A percentile compares a stretch with the other conserved stretches of the same genome.
phyloP scores from a whole-genome alignment of 2,113 vertebrate genomes.

The Oryzias curvinotus region DNA sequence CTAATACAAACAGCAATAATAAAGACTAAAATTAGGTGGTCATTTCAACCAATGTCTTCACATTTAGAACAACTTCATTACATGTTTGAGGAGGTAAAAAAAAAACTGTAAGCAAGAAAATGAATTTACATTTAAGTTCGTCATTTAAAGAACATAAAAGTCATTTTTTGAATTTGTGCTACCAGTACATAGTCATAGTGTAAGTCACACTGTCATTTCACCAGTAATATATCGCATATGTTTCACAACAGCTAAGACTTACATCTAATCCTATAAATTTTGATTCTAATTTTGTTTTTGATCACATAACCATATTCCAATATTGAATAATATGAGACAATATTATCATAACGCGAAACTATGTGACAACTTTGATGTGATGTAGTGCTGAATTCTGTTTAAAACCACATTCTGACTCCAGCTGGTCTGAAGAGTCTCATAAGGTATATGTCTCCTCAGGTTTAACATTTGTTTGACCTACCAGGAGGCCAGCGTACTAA shows the following conservation, averaged over 20 bases:
- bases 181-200: slow-evolving; percentile 17
- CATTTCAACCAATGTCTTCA: no score
- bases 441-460: slow-evolving; percentile 3
- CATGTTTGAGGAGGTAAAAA: slow-evolving; percentile 12
- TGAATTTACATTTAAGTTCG: slow-evolving; percentile 6
- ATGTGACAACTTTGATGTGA: slow-evolving; percentile 1
- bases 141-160: neutral
- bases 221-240: neutral
- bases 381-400: slow-evolving; percentile 40
- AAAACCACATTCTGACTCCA: slow-evolving; percentile 20
- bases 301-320: slow-evolving; percentile 41
- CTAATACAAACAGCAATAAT: neutral
- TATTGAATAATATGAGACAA: slow-evolving; percentile 29
- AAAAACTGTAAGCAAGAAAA: slow-evolving; percentile 26
- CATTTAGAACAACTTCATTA: neutral
- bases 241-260: slow-evolving; percentile 24
- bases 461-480: slow-evolving; percentile 35
- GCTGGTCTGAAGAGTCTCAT: slow-evolving; percentile 26
- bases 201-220: slow-evolving; percentile 13
- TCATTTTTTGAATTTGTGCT: slow-evolving; percentile 10
- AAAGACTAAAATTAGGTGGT: neutral
- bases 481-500: slow-evolving; percentile 11
- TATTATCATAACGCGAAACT: slow-evolving; percentile 39
- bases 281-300: slow-evolving; percentile 11
- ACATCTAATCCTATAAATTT: slow-evolving; percentile 14